phyloP scores from a whole-genome alignment of 2,113 vertebrate genomes.

The Zosterops lateralis region DNA sequence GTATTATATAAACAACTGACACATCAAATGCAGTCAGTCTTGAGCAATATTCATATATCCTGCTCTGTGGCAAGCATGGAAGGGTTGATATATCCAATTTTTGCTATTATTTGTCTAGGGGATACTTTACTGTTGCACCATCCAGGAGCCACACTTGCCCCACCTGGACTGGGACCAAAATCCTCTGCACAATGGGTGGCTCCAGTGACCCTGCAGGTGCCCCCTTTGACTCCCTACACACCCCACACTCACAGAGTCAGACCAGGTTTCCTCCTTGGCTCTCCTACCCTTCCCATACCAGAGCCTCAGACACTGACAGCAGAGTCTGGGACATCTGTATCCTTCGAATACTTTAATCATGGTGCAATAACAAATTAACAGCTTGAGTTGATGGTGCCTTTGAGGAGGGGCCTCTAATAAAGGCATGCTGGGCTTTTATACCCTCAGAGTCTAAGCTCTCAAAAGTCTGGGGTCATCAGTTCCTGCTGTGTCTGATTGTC shows the following conservation, averaged over 20 bases:
- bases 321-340: background rate
- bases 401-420: background rate
- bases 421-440: background rate
- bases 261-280: background rate
- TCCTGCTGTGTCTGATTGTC: background rate
- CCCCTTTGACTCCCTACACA: background rate
- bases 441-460: background rate
- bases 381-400: fast-evolving
- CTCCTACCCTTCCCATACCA: background rate
- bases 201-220: background rate
- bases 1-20: background rate
- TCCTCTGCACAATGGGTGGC: background rate
- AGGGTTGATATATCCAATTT: background rate
- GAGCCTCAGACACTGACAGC: background rate
- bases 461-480: background rate
- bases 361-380: background rate
- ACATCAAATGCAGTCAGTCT: background rate
- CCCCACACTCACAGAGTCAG: background rate
- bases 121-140: background rate
- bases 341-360: background rate
- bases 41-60: background rate
- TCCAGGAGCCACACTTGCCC: background rate
- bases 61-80: background rate
- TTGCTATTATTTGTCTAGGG: background rate
- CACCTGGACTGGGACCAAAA: background rate